Conservation (phyloP, 2,113 vertebrate species). For the Oplegnathus fasciatus region DNA sequence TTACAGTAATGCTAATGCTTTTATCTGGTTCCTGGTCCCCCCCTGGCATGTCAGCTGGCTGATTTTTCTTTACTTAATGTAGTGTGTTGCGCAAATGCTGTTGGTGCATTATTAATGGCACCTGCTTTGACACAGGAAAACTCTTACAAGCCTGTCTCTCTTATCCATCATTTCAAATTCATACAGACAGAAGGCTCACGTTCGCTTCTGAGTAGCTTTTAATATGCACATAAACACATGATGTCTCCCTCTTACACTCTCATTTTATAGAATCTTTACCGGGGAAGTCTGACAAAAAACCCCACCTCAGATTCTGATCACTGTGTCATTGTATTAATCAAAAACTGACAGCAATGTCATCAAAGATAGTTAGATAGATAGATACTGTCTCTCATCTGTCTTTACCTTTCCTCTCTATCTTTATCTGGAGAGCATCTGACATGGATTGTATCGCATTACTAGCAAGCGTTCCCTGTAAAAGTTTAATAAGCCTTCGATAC, state of each 20-base stretch:
- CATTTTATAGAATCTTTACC: neutral
- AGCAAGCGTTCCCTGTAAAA: slow-evolving; percentile 43
- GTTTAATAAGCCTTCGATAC: slow-evolving; percentile 57
- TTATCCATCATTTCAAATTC: slow-evolving; percentile 34
- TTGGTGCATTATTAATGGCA: slow-evolving; percentile 71
- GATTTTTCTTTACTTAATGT: slow-evolving; percentile 31
- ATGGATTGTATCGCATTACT: slow-evolving; percentile 35
- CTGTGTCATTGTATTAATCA: neutral
- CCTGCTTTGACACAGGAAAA: slow-evolving; percentile 45
- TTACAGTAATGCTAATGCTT: neutral
- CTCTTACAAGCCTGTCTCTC: slow-evolving; percentile 40
- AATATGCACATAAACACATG: neutral
- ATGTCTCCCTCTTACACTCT: neutral
- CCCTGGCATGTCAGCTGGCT: neutral
- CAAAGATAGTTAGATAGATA: too few species aligned
- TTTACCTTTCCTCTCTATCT: neutral
- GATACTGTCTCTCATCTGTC: neutral
- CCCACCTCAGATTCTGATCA: neutral
- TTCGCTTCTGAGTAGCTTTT: slow-evolving; percentile 9
- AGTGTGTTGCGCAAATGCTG: slow-evolving; percentile 41
- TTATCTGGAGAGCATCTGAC: slow-evolving; percentile 21
- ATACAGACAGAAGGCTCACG: slow-evolving; percentile 9
- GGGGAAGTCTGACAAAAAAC: neutral
- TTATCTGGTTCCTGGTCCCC: neutral
- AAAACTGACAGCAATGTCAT: neutral